phyloP scores from a whole-genome alignment of 2,888 invertebrate genomes.

The Buathra laborator region DNA sequence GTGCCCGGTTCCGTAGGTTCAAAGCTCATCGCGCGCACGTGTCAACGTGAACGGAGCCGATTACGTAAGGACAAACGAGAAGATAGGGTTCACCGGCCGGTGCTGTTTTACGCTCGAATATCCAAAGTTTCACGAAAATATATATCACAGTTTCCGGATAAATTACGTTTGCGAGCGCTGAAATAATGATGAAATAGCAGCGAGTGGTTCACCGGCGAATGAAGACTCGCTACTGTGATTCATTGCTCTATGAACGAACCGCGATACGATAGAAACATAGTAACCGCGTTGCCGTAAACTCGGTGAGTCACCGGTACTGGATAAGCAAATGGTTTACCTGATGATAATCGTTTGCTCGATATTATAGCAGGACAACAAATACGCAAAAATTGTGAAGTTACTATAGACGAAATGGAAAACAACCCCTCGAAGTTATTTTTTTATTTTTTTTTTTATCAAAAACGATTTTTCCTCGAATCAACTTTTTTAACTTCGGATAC shows the following conservation, averaged over 20 bases:
- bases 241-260: slow-evolving; percentile 12
- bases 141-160: not conserved
- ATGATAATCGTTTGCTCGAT: not conserved
- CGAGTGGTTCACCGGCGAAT: not conserved
- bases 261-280: slow-evolving; percentile 7
- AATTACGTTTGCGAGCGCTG: not conserved
- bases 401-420: not conserved
- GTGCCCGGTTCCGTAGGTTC: slow-evolving; percentile 9
- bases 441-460: not conserved
- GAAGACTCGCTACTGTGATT: slow-evolving; percentile 36
- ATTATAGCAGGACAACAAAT: not conserved
- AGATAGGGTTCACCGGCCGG: slow-evolving; percentile 61
- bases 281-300: slow-evolving; percentile 26
- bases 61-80: slow-evolving; percentile 55
- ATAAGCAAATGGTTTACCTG: slow-evolving; percentile 38
- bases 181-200: not conserved
- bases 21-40: slow-evolving; percentile 52
- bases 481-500: not conserved
- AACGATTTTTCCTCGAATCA: no score
- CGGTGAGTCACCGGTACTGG: slow-evolving; percentile 48
- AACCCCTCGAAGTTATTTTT: not conserved
- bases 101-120: slow-evolving; percentile 8
- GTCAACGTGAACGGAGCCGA: slow-evolving; percentile 47
- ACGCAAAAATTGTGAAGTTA: not conserved
- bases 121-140: slow-evolving; percentile 39